Base-by-base conservation (phyloP, 2,888 invertebrate species). In the Pomacea canaliculata region DNA sequence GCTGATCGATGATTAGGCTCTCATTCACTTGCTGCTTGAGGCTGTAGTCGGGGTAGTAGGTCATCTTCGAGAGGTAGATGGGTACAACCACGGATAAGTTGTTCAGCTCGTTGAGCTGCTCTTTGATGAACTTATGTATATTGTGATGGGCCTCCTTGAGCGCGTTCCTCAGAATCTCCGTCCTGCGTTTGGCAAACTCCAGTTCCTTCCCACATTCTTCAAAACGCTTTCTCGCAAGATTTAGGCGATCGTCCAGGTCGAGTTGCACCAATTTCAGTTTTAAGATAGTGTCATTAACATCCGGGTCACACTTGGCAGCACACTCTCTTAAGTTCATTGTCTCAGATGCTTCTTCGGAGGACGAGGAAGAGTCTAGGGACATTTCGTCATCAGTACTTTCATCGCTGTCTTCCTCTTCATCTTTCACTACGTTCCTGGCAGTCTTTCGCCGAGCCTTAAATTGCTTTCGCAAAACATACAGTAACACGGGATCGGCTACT, bases 101-200 rank as follows among this genome's bases (percentile, higher is more conserved):
- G 72, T 78, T 78, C 56, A 71, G 70, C 59, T 69, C 49, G 13
- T 70, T n/a, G 13, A 78, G 69, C 60, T 77, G 78, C 8, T 78
- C 68, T 60, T 69, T 59, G n/a, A 63, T 46, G 66, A 77, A 78
- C 1, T 48, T 48, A 10, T 76, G 67, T 46, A 80, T 59, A 7
- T 75, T 65, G 18, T 46, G 19, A 18, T 70, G 59, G 1, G 62
- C 60, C 4, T 56, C 13, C 8, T 78, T 74, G 12, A 70, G 65
- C 59, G 13, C 70, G 70, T 13, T 66, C 66, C 10, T 67, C 27
- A 70, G 73, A 13, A 1, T 59, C 59, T 23, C 76, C 48, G 7
- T 46, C 19, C 51, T 76, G 48, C 62, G 75, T 59, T 12, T n/a
- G 10, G 48, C 67, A 16, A 13, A 7, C 46, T 74, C 69, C 13